These are phyloP conservation scores for Artibeus jamaicensis DNA, from an alignment of 2,797 vertebrate species.

Conservation along the genomic window DNA sequence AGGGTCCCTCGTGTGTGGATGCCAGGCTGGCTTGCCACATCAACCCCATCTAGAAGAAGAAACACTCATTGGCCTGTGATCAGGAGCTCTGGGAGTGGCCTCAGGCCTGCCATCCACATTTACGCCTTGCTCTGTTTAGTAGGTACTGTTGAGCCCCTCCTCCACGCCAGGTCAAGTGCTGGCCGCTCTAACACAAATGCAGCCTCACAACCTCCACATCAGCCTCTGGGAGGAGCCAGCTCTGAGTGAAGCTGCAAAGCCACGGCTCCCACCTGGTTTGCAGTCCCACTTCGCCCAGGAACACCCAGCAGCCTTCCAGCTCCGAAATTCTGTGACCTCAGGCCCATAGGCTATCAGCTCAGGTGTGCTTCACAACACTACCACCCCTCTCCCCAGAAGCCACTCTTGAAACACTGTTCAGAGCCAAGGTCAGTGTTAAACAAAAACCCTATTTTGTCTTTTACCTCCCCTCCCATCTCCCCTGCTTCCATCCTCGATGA, in stretches of 20 bases:
- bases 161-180: neutral
- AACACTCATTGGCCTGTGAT: rapidly evolving
- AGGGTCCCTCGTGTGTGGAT: neutral
- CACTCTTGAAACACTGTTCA: neutral
- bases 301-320: too few relatives aligned
- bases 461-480: neutral
- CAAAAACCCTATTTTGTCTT: neutral
- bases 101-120: rapidly evolving
- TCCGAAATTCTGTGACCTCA: neutral
- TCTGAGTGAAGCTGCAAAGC: too few relatives aligned
- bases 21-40: neutral
- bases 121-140: neutral
- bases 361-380: rapidly evolving
- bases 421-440: neutral
- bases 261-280: neutral
- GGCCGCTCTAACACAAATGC: neutral
- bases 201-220: neutral
- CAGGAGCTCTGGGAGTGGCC: neutral
- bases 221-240: neutral
- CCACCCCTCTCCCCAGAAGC: rapidly evolving
- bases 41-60: neutral
- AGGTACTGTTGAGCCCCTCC: neutral
- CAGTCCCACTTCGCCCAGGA: neutral
- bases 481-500: neutral
- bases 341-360: neutral